These are phyloP conservation scores for Prorops nasuta DNA, from an alignment of 1,140 invertebrate genomes.

Conservation along the genomic window DNA sequence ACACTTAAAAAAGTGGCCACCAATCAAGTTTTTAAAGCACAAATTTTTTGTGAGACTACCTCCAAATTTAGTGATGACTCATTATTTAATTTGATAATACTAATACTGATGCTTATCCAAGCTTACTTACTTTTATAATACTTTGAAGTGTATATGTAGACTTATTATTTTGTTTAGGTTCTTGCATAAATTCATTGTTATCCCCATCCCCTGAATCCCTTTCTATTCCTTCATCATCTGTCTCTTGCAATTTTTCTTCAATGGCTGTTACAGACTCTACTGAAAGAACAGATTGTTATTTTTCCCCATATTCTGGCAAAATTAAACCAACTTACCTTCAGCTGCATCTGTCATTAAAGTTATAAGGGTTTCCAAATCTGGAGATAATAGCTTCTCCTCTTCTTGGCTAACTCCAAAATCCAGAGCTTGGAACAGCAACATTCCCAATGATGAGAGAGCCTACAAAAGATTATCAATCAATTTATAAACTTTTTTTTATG, in stretches of 20 bases:
- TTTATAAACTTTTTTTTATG: background rate
- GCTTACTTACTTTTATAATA: background rate
- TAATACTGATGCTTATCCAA: background rate
- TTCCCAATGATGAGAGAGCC: constrained; percentile 77
- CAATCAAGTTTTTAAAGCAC: too few species aligned
- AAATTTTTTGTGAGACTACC: too few species aligned
- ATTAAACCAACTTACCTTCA: constrained; percentile 54
- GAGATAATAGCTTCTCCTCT: constrained; percentile 81
- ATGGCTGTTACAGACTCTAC: constrained; percentile 25
- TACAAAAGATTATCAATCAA: constrained; percentile 52
- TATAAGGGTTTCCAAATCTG: constrained; percentile 81
- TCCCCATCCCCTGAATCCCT: constrained; percentile 79
- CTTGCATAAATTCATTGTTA: constrained; percentile 46
- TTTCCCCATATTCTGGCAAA: too few species aligned
- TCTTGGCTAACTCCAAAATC: constrained; percentile 81
- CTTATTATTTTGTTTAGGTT: constrained; percentile 11
- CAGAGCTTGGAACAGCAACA: constrained; percentile 82
- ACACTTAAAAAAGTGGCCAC: too few species aligned
- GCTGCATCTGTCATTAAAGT: constrained; percentile 72
- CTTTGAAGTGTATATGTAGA: background rate
- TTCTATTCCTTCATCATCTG: constrained; percentile 88
- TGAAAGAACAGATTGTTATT: constrained; percentile 4
- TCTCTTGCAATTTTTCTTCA: constrained; percentile 62
- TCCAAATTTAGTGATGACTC: too few species aligned
- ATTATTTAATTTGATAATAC: background rate